phyloP scores from a whole-genome alignment of 2,888 invertebrate genomes.

The Leucozona laternaria region DNA sequence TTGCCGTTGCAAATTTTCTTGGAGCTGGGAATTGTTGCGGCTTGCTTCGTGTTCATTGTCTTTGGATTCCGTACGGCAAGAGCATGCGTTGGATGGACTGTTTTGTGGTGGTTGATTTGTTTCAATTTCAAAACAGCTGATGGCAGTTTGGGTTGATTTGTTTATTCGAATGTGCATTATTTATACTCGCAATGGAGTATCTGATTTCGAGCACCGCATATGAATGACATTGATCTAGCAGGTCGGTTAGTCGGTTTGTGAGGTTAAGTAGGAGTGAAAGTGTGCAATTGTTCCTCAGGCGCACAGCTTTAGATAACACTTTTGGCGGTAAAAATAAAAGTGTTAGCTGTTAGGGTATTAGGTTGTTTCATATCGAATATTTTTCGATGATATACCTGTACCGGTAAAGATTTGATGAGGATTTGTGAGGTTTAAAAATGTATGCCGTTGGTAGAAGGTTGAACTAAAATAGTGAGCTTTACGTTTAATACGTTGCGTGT shows the following conservation, averaged over 20 bases:
- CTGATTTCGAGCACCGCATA: slow-evolving; percentile 6
- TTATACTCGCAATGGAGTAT: slow-evolving; percentile 8
- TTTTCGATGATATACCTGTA: background rate
- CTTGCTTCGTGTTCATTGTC: slow-evolving; percentile 67
- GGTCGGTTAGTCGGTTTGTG: slow-evolving; percentile 17
- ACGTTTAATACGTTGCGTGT: too few relatives aligned
- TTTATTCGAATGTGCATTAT: background rate
- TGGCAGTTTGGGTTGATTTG: slow-evolving; percentile 14
- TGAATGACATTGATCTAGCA: slow-evolving; percentile 57
- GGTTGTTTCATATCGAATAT: background rate
- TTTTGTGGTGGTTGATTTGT: slow-evolving; percentile 40
- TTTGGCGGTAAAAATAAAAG: slow-evolving; percentile 36
- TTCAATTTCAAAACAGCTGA: slow-evolving; percentile 61
- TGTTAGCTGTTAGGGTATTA: background rate
- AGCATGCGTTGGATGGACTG: slow-evolving; percentile 74
- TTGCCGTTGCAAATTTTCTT: slow-evolving; percentile 30
- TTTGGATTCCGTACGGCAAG: slow-evolving; percentile 57
- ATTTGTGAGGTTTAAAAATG: too few relatives aligned
- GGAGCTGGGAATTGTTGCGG: slow-evolving; percentile 42
- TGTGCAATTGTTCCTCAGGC: background rate
- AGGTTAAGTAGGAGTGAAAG: slow-evolving; percentile 14
- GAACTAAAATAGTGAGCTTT: too few relatives aligned
- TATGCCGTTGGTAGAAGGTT: too few relatives aligned
- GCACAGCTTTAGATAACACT: background rate
- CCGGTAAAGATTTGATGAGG: too few relatives aligned